Base-by-base conservation (phyloP, 53 echinoderm and acorn worm genomes). In the Zoroaster sp. region DNA sequence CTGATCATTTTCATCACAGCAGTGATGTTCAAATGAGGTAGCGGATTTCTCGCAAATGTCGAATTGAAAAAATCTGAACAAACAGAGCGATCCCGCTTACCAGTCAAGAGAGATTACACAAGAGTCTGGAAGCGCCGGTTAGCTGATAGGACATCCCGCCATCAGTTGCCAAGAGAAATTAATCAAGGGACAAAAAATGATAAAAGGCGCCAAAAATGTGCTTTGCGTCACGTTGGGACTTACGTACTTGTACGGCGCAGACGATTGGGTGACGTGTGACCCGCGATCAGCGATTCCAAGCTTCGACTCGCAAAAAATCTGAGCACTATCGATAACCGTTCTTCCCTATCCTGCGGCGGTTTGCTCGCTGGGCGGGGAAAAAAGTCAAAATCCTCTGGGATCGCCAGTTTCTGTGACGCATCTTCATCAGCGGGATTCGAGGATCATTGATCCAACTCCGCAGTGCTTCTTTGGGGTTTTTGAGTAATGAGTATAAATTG, bases 151-250 rank as follows among this genome's bases (percentile, higher is more conserved):
- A 54, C 55, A 20, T 39, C 78, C 78, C 33, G 52, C 77, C 53
- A 77, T 77, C 52, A 51, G 37, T 78, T 78, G 59, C 78, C 59
- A 54, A 15, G 59, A 59, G 39, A 78, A 78, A 78, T 76, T 76
- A 76, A 76, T 76, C 76, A 31, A 76, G 54, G 35, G 17, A 54
- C 6, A 51, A 21, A 38, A 23, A 38, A 78, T 59, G 54, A 78
- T 55, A 78, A 78, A 21, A 59, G 78, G 78, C 78, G 78, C 78
- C 78, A 78, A 78, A 59, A 78, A 78, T 78, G 78, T 78, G 78
- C 18, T 59, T 55, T 78, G 78, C 78, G 78, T 78, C 55, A 78
- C 78, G 78, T 78, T 78, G 78, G 53, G 78, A 78, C 78, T 35
- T 59, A 78, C 78, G 78, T 35, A 78, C 55, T 35, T 59, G 53